Base-by-base conservation (phyloP, 2,113 vertebrate species). In the Globicephala melas region DNA sequence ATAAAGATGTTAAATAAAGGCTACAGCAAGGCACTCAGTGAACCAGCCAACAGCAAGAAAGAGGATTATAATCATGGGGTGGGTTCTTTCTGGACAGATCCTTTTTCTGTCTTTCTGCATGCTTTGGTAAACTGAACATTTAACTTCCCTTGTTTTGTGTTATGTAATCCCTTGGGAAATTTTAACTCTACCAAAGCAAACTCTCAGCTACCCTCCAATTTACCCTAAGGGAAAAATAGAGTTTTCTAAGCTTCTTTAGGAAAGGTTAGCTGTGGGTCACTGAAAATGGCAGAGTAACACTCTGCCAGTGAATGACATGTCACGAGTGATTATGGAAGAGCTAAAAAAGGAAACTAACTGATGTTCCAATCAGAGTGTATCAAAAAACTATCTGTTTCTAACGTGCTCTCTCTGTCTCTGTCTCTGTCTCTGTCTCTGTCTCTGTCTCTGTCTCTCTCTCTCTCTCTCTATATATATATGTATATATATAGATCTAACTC, bases 161-260 rank as follows among this genome's bases (percentile, higher is more conserved):
- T 95, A 63, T 85, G 23, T 85, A 88, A 94, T 87, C 36, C 17
- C 81, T 95, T 65, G 50, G 85, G 91, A 85, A 98, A 89, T 97
- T 98, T 98, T 98, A 98, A 97, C 95, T 60, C 58, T 96, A 63
- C 58, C 26, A 96, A 4, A 8, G 14, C 26, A 93, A 63, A 9
- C 76, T 97, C 95, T 92, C 65, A 15, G 6, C 17, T 97, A 91
- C 98, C 88, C 65, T 97, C 85, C 33, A 47, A 0, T 0, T 96
- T 97, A 90, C 94, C 84, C 80, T 91, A 68, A 96, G 38, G 95
- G 86, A 96, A 94, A 96, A 93, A 94, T 21, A 89, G 83, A 97
- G 91, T 95, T 98, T 97, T 70, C 60, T 98, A 97, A 97, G 93
- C 95, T 96, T 97, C 96, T 95, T 98, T 97, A 91, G 93, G n/a